These are phyloP conservation scores for Lasioglossum malachurum DNA, from an alignment of 2,888 invertebrate species.

Conservation along the genomic window DNA sequence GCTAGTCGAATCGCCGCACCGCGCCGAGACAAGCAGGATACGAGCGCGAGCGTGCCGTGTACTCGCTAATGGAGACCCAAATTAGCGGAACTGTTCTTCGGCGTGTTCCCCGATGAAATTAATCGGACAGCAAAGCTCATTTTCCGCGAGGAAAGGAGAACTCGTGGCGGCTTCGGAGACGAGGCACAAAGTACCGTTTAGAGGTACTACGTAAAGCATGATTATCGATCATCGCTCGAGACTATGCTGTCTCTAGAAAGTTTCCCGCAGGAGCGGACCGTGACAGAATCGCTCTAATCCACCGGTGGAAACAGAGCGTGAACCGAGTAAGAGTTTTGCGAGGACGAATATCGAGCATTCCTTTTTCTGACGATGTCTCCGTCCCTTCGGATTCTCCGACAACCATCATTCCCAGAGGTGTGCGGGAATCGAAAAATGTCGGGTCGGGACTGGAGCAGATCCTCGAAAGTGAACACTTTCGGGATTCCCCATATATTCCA, in stretches of 20 bases:
- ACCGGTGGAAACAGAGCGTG: slow-evolving; percentile 77
- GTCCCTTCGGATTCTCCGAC: background rate
- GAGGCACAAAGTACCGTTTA: slow-evolving; percentile 2
- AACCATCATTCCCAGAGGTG: background rate
- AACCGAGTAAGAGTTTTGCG: slow-evolving; percentile 77
- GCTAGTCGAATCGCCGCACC: background rate
- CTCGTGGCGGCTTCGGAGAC: background rate
- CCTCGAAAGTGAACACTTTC: background rate
- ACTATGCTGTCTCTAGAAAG: slow-evolving; percentile 78
- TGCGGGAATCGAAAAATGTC: background rate
- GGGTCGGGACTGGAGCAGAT: too few relatives aligned
- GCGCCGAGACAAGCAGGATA: slow-evolving; percentile 6
- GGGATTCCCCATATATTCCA: background rate
- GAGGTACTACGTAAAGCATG: background rate
- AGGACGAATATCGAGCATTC: slow-evolving; percentile 71
- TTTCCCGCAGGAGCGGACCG: slow-evolving; percentile 77
- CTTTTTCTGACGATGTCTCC: slow-evolving; percentile 21
- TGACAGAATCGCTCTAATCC: slow-evolving; percentile 77
- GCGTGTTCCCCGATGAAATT: background rate
- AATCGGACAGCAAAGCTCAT: background rate
- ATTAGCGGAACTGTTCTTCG: background rate
- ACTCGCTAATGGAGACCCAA: background rate
- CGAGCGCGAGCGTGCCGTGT: background rate
- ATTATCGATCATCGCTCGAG: slow-evolving; percentile 55
- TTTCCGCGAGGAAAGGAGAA: slow-evolving; percentile 16